Base-by-base conservation (phyloP, 2,888 invertebrate genomes). In the Athalia circularis region DNA sequence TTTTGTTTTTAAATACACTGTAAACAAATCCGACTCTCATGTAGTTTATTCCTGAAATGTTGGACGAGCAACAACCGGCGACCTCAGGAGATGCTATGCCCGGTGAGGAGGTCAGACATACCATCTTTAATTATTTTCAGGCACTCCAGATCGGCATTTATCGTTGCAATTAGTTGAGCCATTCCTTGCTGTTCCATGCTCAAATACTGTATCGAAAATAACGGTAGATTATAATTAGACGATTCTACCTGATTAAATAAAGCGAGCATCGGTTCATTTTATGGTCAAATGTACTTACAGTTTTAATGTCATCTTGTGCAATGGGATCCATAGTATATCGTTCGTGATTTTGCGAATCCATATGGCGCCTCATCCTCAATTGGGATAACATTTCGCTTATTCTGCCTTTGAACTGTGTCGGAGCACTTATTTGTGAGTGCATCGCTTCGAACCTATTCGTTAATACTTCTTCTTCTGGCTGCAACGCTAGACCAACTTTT, bases 391-490 rank as follows among this genome's bases (percentile, higher is more conserved):
- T 91, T 91, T 98, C 98, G 90, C 96, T 97, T 78, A 98, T 92
- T 77, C 97, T 95, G 79, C 98, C 97, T 95, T 97, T 98, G 87
- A 97, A 97, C 84, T 98, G 96, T 61, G 97, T 97, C 50, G 98
- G 98, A 11, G 96, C 95, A 84, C 97, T 96, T 15, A 99, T 93
- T 86, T 98, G 95, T 0, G 95, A 94, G 80, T 97, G 95, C 87
- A 98, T 93, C 77, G 95, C 94, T 90, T 98, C 97, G 67, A 98
- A 92, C 82, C 96, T 95, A 74, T 96, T 96, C 72, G 96, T 93
- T n/a, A 97, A 91, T 8, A 95, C 93, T 90, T 98, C 98, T 90
- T 99, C 99, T 85, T 98, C 98, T 0, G 96, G 96, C 84, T 95
- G 95, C 47, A 98, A 91, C 0, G 97, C 95, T 75, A 96, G 93